Evolutionary conservation across 2,797 vertebrate genomes (phyloP).

Genomic region (Leuciscus waleckii): DNA sequence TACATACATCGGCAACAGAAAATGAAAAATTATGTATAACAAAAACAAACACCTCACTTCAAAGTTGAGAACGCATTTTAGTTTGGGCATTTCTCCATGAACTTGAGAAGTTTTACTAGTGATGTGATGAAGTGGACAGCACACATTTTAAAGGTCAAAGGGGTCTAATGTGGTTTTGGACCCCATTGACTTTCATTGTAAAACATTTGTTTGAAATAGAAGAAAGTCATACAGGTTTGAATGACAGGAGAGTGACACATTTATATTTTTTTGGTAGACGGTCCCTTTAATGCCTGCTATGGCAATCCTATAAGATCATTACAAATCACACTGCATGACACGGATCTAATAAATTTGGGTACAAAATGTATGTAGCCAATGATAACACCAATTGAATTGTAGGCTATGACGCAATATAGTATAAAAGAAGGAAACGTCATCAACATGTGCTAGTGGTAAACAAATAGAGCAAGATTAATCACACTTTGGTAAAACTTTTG

Average conservation of each 20-base stretch:
- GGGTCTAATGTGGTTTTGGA: not conserved
- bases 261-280: no score
- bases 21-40: not conserved
- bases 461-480: no score
- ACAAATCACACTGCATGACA: no score
- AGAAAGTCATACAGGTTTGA: not conserved
- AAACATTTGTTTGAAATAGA: not conserved
- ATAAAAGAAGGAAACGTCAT: no score
- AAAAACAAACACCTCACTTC: constrained; percentile 9
- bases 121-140: not conserved
- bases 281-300: not conserved
- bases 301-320: no score
- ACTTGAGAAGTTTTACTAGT: not conserved
- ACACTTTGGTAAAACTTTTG: no score
- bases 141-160: not conserved
- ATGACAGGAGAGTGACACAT: not conserved
- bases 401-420: no score
- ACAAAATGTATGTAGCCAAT: no score
- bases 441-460: no score
- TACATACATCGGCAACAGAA: not conserved
- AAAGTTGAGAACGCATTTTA: not conserved
- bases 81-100: not conserved
- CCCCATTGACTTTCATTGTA: not conserved
- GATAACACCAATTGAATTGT: no score
- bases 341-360: no score